Base-by-base conservation (phyloP, 2,888 invertebrate species). In the Cremastinae sp. region DNA sequence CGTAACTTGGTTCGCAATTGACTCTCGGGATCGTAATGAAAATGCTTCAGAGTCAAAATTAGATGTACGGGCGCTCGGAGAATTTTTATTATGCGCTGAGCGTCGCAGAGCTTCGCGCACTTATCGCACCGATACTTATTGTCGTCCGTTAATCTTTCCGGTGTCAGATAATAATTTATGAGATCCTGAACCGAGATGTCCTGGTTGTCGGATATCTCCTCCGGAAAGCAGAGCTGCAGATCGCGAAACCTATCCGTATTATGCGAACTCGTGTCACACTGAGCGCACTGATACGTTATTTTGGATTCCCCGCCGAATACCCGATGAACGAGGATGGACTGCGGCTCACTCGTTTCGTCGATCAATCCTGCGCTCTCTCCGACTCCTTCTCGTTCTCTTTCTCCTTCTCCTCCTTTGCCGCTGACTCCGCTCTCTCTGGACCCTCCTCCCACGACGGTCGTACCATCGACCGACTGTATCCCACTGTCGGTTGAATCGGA, bases 101-200 rank as follows among this genome's bases (percentile, higher is more conserved):
- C 97, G 84, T 97, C 96, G 45, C 94, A 94, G 10, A 96, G 90
- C 10, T 92, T 92, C 61, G 92, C 92, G 87, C 97, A 97, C 61
- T 92, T 93, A 75, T 94, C 94, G 90, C 97, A 97, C 79, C 93
- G 92, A 88, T 97, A 97, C 89, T 94, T 93, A 87, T 97, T 97
- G 64, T 96, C 96, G 0, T 95, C 96, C 0, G 93, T 92, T 37
- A 97, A 89, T 66, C 92, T 93, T 86, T 97, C 97, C 0, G 95
- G 93, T 16, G 94, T 93, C 80, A 96, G 92, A 87, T 95, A 96
- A 85, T 93, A 95, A 80, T 95, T 94, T 12, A 97, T 91, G 0
- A 97, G 91, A 79, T 93, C 93, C 86, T 96, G 95, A n/a, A 97
- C 94, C 37, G 92, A 93, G 81, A 94, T 93, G 76, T 92, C 91